These are phyloP conservation scores for Eulacestoma nigropectus DNA, from an alignment of 2,113 vertebrate species.

Conservation along the genomic window DNA sequence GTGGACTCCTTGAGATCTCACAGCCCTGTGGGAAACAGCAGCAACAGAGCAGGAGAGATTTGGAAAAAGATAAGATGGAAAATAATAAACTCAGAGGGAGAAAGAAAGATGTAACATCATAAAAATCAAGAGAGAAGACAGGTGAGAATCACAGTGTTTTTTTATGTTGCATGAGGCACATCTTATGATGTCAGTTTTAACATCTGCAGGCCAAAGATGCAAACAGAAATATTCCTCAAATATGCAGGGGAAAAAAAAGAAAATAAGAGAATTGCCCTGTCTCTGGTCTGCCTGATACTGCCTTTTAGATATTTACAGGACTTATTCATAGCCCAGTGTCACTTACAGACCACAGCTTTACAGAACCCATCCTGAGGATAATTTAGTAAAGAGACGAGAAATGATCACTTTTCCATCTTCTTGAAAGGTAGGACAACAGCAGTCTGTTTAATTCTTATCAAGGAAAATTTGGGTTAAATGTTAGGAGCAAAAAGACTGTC, in stretches of 20 bases:
- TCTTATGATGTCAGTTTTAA: not conserved
- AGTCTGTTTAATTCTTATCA: not conserved
- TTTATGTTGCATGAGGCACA: not conserved
- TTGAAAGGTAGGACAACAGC: not conserved
- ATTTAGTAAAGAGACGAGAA: not conserved
- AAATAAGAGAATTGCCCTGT: not conserved
- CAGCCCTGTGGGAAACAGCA: not conserved
- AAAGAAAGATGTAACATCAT: not conserved
- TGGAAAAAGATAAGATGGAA: not conserved
- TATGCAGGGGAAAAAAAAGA: rapidly evolving
- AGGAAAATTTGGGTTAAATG: not conserved
- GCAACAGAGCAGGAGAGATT: not conserved
- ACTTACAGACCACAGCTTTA: not conserved
- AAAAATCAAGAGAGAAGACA: not conserved
- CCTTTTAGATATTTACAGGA: not conserved
- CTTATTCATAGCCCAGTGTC: not conserved
- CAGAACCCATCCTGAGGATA: rapidly evolving
- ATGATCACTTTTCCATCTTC: not conserved
- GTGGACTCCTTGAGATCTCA: not conserved
- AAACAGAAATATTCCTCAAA: not conserved
- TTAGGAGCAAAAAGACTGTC: not conserved
- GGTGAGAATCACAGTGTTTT: not conserved
- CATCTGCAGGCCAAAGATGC: not conserved
- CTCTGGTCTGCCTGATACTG: not conserved
- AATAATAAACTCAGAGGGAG: not conserved